Evolutionary conservation across 2,888 invertebrate species (phyloP), one percentile per base, ranked within the genome.

Genomic region (Drosophila mayaguana): DNA sequence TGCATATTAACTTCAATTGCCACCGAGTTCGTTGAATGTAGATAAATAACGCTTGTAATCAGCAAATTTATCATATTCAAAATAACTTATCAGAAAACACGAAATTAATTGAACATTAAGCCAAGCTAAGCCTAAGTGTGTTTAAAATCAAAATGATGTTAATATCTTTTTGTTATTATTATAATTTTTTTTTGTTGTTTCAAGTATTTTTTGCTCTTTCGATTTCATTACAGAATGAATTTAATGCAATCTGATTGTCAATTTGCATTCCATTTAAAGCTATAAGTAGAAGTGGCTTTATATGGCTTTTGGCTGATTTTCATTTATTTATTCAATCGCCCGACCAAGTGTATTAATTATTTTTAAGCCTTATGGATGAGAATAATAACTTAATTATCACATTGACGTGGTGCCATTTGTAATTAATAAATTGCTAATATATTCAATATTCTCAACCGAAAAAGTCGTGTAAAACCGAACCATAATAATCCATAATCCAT

Each of bases 1-100:
- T 51, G 63, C 57, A 70, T 50, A 75, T 73, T 66, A 61, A 63
- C 42, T 43, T 45, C 68, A 73, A 68, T 62, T 76, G 63, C 62
- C 60, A 59, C n/a, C n/a, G 38, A 48, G 56, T 56, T 56, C 25
- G 34, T 56, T 45, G 28, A n/a, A 36, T 20, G 12, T 42, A 43
- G 25, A 40, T 50, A 34, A 36, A 48, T 18, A 67, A 55, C 48
- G 9, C 14, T 11, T 25, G 34, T 36, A 38, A 51, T 28, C 38
- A 4, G 36, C 7, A 25, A 28, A 42, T 36, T 50, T 28, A 28
- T 55, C 34, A 32, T 32, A 25, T 34, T 54, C n/a, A 14, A 55
- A 16, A 36, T 32, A 2, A n/a, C 43, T 36, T 36, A 43, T 22
- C 22, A 45, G 28, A 38, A 22, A 18, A 68, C 54, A 18, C 48